These are phyloP conservation scores for Sapajus apella DNA, from an alignment of 2,113 vertebrate genomes.

Conservation along the genomic window DNA sequence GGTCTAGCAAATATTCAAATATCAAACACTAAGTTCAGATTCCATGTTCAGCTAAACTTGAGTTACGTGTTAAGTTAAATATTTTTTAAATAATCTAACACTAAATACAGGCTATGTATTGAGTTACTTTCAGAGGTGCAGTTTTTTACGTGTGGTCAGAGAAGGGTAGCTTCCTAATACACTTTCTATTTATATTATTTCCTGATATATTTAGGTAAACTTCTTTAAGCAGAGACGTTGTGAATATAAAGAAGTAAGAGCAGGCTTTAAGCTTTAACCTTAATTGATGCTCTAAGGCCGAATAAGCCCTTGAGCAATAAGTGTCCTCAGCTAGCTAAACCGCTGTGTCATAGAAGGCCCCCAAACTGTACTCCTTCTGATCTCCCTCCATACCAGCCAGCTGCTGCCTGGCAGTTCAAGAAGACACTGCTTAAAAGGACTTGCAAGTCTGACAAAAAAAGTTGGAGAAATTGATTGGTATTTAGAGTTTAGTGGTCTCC, in stretches of 20 bases:
- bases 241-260: conserved; percentile 29
- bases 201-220: background rate
- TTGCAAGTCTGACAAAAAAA: conserved; percentile 88
- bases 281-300: conserved; percentile 55
- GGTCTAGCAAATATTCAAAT: background rate
- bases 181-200: conserved; percentile 4
- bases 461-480: conserved; percentile 89
- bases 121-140: background rate
- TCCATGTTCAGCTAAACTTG: background rate
- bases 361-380: conserved; percentile 21
- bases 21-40: background rate
- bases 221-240: background rate
- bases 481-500: conserved; percentile 90
- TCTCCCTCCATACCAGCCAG: conserved; percentile 48
- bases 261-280: conserved; percentile 49
- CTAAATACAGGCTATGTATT: background rate
- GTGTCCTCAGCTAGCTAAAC: conserved; percentile 50
- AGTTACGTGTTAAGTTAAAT: background rate
- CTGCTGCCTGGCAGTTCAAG: conserved; percentile 79
- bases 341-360: conserved; percentile 12
- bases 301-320: conserved; percentile 50
- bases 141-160: background rate
- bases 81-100: background rate
- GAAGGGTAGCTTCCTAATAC: background rate
- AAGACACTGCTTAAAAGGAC: conserved; percentile 82